A percentile compares a stretch with the other conserved stretches of the same genome.
These are phyloP conservation scores for Smittia sp. DNA, from an alignment of 2,888 invertebrate species.

Conservation along the genomic window DNA sequence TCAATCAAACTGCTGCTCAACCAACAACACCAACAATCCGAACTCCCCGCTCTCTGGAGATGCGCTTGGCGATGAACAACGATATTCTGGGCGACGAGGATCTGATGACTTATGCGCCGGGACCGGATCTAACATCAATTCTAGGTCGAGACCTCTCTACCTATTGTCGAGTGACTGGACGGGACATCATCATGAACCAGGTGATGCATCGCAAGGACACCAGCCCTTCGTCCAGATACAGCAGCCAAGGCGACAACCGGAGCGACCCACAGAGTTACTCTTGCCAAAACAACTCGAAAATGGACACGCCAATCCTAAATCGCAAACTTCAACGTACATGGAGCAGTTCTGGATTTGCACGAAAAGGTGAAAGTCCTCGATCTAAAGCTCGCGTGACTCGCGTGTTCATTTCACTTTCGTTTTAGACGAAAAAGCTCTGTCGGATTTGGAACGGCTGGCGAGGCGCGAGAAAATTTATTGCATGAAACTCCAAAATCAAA, in stretches of 20 bases:
- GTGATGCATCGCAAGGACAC: conserved; percentile 26
- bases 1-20: conserved; percentile 43
- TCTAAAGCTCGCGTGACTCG: no score
- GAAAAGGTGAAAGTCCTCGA: conserved; percentile 11
- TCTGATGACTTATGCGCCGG: conserved; percentile 55
- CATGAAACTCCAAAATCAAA: conserved; percentile 54
- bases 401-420: conserved; percentile 43
- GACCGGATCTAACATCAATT: conserved; percentile 47
- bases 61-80: conserved; percentile 61
- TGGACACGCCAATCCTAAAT: conserved; percentile 55
- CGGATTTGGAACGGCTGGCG: conserved; percentile 67
- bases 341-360: conserved; percentile 60
- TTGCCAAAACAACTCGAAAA: conserved; percentile 55
- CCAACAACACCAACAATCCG: conserved; percentile 48
- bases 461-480: conserved; percentile 55
- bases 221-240: conserved; percentile 4
- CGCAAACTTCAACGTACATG: conserved; percentile 60
- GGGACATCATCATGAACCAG: conserved; percentile 54
- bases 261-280: conserved; percentile 54
- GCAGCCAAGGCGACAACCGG: conserved; percentile 49
- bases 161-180: conserved; percentile 55
- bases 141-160: conserved; percentile 55
- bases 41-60: conserved; percentile 63
- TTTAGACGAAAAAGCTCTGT: conserved; percentile 54
- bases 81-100: conserved; percentile 58